Evolutionary conservation across 2,113 vertebrate species (phyloP), one percentile per base, ranked within the genome.

Genomic region (Alces alces): DNA sequence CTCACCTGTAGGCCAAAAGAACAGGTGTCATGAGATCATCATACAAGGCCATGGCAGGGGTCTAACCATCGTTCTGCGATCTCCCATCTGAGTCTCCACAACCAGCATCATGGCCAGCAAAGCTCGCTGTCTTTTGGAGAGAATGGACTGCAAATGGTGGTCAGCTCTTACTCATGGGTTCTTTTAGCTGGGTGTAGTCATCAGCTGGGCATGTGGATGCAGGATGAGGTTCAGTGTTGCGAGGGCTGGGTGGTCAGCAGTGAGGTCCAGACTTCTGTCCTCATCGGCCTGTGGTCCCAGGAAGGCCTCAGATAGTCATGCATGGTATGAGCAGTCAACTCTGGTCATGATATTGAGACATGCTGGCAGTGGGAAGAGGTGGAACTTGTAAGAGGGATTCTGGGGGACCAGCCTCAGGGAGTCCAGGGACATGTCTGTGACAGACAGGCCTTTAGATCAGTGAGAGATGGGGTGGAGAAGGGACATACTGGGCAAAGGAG

Each of bases 111-210:
- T 6, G 6, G 16, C 39, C 13, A 25, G 1, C 4, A 16, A 21
- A 17, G 13, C 6, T 2, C 3, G 4, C 25, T 73, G 12, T 93
- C 6, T 23, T 66, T 54, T 9, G 4, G 30, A 25, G 21, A 36
- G 6, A 16, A 1, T 3, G 10, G 14, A 9, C 33, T 58, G 25
- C 13, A 1, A 6, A 1, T 66, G 15, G 47, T 15, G 5, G 21
- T 21, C 10, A 17, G 12, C 12, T 23, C 30, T 27, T 9, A 9
- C 25, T 55, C 16, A 14, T 2, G 10, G 16, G 10, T 64, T 36
- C 13, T 25, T 13, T 28, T 16, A 2, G 25, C 2, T 0, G 16
- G 1, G 25, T 1, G 30, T 7, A 2, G 58, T 45, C 21, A 0
- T 11, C 45, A 76, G 23, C 19, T 12, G 36, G n/a, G 66, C 66